These are phyloP conservation scores for Falco punctatus DNA, from an alignment of 2,113 vertebrate genomes.

Conservation along the genomic window DNA sequence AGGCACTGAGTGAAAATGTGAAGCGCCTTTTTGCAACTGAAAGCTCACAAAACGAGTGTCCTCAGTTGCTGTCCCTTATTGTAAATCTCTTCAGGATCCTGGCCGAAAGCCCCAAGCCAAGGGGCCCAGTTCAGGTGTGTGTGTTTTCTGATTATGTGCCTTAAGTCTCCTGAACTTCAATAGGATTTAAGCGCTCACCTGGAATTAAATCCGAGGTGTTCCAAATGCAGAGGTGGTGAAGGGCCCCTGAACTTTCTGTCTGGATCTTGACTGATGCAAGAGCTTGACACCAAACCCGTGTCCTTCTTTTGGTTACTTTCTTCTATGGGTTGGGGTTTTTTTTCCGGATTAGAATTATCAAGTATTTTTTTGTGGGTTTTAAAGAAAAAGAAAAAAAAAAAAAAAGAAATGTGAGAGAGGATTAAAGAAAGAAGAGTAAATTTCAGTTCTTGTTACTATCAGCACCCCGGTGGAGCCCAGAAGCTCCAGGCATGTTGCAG, in stretches of 20 bases:
- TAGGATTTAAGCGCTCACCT: neutral
- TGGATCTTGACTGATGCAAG: neutral
- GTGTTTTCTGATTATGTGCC: neutral
- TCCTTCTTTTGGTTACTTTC: neutral
- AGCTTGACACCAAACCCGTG: neutral
- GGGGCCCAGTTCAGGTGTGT: neutral
- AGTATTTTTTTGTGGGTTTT: neutral
- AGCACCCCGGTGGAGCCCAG: fast-evolving
- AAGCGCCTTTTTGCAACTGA: neutral
- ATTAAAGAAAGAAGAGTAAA: neutral
- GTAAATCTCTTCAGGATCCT: fast-evolving
- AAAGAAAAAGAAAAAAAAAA: neutral
- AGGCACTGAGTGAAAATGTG: neutral
- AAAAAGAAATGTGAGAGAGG: fast-evolving
- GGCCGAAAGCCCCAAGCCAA: neutral
- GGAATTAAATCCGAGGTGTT: neutral
- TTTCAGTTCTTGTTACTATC: neutral
- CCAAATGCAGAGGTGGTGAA: neutral
- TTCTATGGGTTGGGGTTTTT: no score
- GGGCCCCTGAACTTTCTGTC: neutral
- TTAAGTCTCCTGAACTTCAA: neutral
- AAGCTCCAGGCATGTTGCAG: neutral
- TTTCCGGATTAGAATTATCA: neutral
- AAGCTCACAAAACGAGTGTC: neutral
- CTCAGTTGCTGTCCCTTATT: fast-evolving